These are phyloP conservation scores for Leptobrachium ailaonicum DNA, from an alignment of 2,113 vertebrate genomes.

Conservation along the genomic window DNA sequence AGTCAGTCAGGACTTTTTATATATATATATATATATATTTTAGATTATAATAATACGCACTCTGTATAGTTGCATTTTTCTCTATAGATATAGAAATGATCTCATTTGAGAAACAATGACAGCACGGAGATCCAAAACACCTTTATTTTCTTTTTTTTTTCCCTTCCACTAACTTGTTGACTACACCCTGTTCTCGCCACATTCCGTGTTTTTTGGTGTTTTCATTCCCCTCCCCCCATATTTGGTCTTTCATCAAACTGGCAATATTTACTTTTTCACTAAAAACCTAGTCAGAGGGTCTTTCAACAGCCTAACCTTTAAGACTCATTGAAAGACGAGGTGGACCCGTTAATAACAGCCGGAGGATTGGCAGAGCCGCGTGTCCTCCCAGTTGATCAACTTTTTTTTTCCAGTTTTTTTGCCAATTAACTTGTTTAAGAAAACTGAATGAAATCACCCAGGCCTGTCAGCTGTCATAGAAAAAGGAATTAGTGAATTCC, in stretches of 20 bases:
- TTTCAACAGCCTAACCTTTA: not conserved
- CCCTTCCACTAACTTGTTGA: no score
- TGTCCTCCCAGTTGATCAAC: constrained; percentile 10
- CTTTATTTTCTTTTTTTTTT: no score
- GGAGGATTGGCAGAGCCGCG: not conserved
- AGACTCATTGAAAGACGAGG: constrained; percentile 16
- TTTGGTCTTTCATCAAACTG: not conserved
- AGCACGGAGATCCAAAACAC: no score
- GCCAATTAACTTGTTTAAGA: constrained; percentile 2
- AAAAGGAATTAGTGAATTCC: not conserved
- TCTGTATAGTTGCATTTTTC: no score
- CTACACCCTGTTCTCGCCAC: no score
- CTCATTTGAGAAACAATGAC: no score
- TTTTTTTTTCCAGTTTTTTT: not conserved
- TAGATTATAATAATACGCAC: no score
- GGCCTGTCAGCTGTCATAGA: not conserved
- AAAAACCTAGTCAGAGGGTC: constrained; percentile 4
- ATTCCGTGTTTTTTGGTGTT: no score
- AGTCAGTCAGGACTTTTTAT: no score
- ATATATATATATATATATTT: no score
- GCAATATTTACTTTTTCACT: constrained; percentile 17
- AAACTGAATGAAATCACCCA: not conserved
- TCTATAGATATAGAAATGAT: no score
- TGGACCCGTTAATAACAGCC: not conserved
- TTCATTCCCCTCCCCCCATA: not conserved